phyloP scores from a whole-genome alignment of 2,888 invertebrate genomes.

The Dastarcus helophoroides region DNA sequence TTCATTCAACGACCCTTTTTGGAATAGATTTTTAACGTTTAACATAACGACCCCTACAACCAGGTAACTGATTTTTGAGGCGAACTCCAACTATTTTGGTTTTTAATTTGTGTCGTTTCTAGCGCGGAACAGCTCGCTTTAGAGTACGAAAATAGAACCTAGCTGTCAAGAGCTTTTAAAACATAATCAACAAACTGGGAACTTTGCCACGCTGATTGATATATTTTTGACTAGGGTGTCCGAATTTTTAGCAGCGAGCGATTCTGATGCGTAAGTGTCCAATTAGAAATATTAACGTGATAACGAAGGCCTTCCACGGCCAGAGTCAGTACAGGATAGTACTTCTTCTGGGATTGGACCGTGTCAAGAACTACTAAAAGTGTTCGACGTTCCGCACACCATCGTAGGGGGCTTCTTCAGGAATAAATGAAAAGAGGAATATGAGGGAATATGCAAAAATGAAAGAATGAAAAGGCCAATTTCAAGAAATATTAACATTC shows the following conservation, averaged over 20 bases:
- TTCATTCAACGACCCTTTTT: conserved; percentile 78
- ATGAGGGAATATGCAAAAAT: too few species aligned
- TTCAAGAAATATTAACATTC: too few species aligned
- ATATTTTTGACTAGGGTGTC: conserved; percentile 73
- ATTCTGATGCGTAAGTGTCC: conserved; percentile 71
- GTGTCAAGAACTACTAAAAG: too few species aligned
- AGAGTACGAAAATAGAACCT: conserved; percentile 66
- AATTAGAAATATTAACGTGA: background rate
- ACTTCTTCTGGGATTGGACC: too few species aligned
- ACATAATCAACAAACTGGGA: conserved; percentile 82
- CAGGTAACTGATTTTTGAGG: conserved; percentile 42
- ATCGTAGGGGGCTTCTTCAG: too few species aligned
- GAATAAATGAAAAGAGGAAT: too few species aligned
- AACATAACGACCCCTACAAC: conserved; percentile 73
- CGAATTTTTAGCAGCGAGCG: conserved; percentile 74
- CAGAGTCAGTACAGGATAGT: too few species aligned
- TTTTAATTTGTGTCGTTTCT: conserved; percentile 22
- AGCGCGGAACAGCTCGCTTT: conserved; percentile 72
- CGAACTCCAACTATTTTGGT: conserved; percentile 6
- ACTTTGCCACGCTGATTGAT: conserved; percentile 77
- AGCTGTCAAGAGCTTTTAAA: conserved; percentile 63
- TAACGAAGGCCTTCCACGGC: too few species aligned
- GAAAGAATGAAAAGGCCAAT: too few species aligned
- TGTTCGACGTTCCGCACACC: too few species aligned
- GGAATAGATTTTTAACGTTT: conserved; percentile 88